Evolutionary conservation across 2,888 invertebrate genomes (phyloP).

Genomic region (Pterobdella sp.): DNA sequence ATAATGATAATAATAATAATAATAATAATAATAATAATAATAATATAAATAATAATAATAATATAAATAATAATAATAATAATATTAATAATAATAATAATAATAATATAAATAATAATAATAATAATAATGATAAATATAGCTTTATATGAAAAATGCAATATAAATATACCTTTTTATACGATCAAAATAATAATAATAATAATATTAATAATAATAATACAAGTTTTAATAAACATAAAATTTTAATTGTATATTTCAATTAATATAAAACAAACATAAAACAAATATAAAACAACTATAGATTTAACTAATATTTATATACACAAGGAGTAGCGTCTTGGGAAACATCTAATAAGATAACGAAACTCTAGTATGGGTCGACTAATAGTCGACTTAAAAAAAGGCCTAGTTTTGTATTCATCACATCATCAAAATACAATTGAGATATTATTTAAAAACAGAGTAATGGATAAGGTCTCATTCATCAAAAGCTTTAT

Average conservation of each 20-base stretch:
- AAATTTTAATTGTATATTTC: not conserved
- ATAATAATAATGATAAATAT: not conserved
- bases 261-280: not conserved
- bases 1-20: conserved; percentile 25
- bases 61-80: conserved; percentile 19
- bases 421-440: too few species aligned
- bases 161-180: not conserved
- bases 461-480: too few species aligned
- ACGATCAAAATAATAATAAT: not conserved
- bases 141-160: not conserved
- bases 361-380: too few species aligned
- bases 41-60: not conserved
- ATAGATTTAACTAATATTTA: too few species aligned
- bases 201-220: not conserved
- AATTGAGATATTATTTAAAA: too few species aligned
- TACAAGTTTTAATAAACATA: not conserved
- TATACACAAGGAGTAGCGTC: too few species aligned
- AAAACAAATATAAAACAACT: too few species aligned
- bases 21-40: conserved; percentile 23
- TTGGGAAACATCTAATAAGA: too few species aligned
- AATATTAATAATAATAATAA: conserved; percentile 22
- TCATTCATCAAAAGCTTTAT: too few species aligned
- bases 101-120: conserved; percentile 14
- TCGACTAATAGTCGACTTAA: too few species aligned
- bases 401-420: too few species aligned